Evolutionary conservation across 2,888 invertebrate species (phyloP).

Genomic region (Prosapia bicincta): DNA sequence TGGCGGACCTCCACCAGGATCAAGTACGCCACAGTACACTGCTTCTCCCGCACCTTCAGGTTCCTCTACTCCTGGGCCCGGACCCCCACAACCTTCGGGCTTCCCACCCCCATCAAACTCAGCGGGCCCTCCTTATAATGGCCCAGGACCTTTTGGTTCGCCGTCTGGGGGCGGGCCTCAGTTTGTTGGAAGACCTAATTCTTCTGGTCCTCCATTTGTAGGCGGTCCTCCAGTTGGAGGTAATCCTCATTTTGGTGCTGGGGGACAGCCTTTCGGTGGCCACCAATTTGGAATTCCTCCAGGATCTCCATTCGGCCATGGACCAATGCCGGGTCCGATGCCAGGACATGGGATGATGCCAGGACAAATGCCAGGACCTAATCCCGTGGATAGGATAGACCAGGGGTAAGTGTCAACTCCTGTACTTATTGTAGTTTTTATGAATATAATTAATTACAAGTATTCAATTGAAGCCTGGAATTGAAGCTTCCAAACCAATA

Average conservation of each 20-base stretch:
- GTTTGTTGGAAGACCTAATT: slow-evolving; percentile 58
- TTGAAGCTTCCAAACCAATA: too few species aligned
- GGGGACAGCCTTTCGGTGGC: slow-evolving; percentile 56
- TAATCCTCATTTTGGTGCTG: slow-evolving; percentile 63
- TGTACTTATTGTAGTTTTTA: too few species aligned
- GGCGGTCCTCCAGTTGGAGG: slow-evolving; percentile 58
- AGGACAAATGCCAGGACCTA: slow-evolving; percentile 63
- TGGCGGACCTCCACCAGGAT: slow-evolving; percentile 62
- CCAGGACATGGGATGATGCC: slow-evolving; percentile 58
- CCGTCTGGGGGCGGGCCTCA: slow-evolving; percentile 67
- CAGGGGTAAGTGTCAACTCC: slow-evolving; percentile 58
- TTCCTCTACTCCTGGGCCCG: slow-evolving; percentile 77
- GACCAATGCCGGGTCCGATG: slow-evolving; percentile 61
- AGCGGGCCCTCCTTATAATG: slow-evolving; percentile 60
- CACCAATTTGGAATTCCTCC: slow-evolving; percentile 68
- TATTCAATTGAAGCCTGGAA: too few species aligned
- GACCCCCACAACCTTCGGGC: slow-evolving; percentile 50
- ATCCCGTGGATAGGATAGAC: slow-evolving; percentile 77
- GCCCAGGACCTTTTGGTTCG: slow-evolving; percentile 66
- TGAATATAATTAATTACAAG: too few species aligned
- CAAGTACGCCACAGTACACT: slow-evolving; percentile 77
- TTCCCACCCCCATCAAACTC: slow-evolving; percentile 47
- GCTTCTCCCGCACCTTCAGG: slow-evolving; percentile 82
- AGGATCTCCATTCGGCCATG: slow-evolving; percentile 66
- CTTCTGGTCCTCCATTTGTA: slow-evolving; percentile 44